These are phyloP conservation scores for Chrysemys picta DNA, from an alignment of 2,113 vertebrate species.

Conservation along the genomic window DNA sequence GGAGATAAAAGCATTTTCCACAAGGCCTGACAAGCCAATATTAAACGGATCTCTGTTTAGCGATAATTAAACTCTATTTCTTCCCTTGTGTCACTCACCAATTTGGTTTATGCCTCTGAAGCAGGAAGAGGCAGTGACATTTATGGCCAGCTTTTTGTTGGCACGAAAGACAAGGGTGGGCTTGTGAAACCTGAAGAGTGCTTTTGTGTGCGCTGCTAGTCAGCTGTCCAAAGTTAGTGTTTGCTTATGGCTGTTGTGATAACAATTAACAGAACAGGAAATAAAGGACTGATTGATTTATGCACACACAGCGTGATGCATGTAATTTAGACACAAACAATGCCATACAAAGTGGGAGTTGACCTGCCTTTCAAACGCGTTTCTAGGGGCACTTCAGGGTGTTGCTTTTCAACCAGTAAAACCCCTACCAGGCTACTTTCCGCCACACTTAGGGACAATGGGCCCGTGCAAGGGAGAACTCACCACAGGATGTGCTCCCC, in stretches of 20 bases:
- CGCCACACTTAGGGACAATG: neutral
- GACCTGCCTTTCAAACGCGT: neutral
- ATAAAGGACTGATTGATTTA: slow-evolving; percentile 25
- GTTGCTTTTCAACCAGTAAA: neutral
- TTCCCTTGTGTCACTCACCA: slow-evolving; percentile 34
- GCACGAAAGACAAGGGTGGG: slow-evolving; percentile 47
- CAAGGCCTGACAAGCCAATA: neutral
- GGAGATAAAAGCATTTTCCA: slow-evolving; percentile 2
- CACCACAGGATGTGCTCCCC: neutral
- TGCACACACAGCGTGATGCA: neutral
- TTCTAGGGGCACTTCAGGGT: neutral
- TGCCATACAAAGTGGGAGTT: neutral
- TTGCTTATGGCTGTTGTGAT: slow-evolving; percentile 57
- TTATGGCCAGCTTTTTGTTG: slow-evolving; percentile 47
- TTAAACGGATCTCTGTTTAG: slow-evolving; percentile 3
- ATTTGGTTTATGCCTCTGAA: neutral
- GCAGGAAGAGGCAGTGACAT: slow-evolving; percentile 45
- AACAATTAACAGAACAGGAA: slow-evolving; percentile 69
- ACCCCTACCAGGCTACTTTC: neutral
- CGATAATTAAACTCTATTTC: slow-evolving; percentile 37
- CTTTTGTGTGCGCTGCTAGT: slow-evolving; percentile 43
- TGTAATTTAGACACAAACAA: slow-evolving; percentile 14
- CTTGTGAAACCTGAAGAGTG: slow-evolving; percentile 58
- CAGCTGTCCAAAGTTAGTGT: slow-evolving; percentile 48
- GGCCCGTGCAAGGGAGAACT: neutral